These are phyloP conservation scores for Listronotus oregonensis DNA, from an alignment of 1,140 invertebrate genomes.

Conservation along the genomic window DNA sequence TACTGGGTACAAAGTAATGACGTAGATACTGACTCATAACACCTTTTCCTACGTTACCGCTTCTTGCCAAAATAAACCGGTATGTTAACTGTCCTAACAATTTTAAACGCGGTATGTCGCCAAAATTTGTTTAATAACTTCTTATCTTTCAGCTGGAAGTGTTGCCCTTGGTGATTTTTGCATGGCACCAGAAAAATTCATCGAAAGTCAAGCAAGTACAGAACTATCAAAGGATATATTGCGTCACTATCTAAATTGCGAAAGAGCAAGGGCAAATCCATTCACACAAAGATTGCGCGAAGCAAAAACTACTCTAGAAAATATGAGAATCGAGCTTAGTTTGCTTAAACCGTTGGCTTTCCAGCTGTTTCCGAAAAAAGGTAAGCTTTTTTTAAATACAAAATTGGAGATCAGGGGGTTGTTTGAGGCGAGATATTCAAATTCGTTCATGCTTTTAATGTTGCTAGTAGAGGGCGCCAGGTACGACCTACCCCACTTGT, in stretches of 20 bases:
- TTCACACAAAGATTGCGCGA: constrained; percentile 77
- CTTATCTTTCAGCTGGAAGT: constrained; percentile 72
- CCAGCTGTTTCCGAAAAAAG: constrained; percentile 61
- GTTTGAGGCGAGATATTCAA: no score
- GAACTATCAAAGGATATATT: constrained; percentile 65
- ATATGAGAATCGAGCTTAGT: constrained; percentile 69
- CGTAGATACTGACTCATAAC: no score
- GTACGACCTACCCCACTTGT: no score
- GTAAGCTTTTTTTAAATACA: no score
- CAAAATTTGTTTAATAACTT: constrained; percentile 61
- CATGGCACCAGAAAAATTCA: constrained; percentile 68
- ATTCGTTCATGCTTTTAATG: no score
- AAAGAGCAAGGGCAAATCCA: constrained; percentile 75
- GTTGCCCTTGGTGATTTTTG: constrained; percentile 80
- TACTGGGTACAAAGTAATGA: no score
- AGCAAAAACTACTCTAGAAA: constrained; percentile 72
- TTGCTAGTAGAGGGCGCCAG: no score
- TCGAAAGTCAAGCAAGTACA: constrained; percentile 54
- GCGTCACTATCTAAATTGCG: constrained; percentile 83
- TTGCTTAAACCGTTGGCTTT: constrained; percentile 66
- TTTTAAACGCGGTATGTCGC: no score
- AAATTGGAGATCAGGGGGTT: no score
- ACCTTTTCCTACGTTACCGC: no score
- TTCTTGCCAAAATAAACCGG: no score
- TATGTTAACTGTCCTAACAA: no score